These are phyloP conservation scores for Plecturocebus donacophilus DNA, from an alignment of 2,113 vertebrate species.

Conservation along the genomic window DNA sequence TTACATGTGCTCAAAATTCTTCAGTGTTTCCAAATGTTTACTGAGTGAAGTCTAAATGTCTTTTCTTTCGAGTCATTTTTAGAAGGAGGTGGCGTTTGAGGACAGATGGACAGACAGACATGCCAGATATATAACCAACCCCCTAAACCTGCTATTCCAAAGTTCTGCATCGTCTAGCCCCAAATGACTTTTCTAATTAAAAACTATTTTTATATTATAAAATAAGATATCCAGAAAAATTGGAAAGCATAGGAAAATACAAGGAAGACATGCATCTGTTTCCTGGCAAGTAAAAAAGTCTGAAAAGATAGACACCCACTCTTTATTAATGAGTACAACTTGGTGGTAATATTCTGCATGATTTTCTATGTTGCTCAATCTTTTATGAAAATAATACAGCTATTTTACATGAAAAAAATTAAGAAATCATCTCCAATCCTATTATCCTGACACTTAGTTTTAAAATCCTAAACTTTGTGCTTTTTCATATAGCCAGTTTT, in stretches of 20 bases:
- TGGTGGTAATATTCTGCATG: background rate
- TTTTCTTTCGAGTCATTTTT: background rate
- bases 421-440: background rate
- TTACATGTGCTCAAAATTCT: background rate
- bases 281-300: background rate
- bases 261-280: background rate
- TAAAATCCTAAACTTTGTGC: background rate
- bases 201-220: background rate
- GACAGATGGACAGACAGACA: background rate
- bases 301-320: background rate
- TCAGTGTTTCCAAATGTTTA: background rate
- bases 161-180: background rate
- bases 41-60: background rate
- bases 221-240: background rate
- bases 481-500: background rate
- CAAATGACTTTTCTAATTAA: constrained; percentile 11
- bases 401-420: background rate
- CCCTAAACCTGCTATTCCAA: background rate
- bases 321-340: background rate
- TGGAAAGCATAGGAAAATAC: background rate
- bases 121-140: background rate
- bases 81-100: background rate
- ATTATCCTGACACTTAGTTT: background rate
- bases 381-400: background rate
- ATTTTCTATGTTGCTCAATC: background rate